phyloP scores from a whole-genome alignment of 2,113 vertebrate genomes.

The Lepus timidus region DNA sequence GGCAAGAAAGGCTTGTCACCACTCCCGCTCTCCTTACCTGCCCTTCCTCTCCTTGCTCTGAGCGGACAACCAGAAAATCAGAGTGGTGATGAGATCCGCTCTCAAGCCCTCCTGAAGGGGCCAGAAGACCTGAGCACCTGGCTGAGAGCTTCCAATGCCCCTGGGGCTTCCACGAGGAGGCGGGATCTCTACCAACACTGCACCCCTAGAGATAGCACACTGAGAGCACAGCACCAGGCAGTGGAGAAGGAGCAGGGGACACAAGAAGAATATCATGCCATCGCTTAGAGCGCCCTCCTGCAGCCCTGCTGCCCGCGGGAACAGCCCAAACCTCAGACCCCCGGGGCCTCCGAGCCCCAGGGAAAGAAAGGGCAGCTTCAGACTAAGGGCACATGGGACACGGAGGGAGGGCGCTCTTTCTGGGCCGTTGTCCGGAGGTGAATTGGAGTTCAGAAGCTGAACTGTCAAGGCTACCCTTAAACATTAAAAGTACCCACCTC shows the following conservation, averaged over 20 bases:
- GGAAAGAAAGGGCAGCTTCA: neutral
- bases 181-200: neutral
- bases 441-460: neutral
- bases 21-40: neutral
- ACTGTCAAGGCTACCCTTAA: neutral
- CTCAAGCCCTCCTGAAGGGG: neutral
- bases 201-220: neutral
- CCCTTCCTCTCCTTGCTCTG: too few species aligned
- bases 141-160: neutral
- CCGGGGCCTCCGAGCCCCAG: too few species aligned
- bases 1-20: neutral
- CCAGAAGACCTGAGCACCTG: neutral
- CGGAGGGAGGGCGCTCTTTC: too few species aligned
- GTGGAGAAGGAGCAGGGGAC: neutral
- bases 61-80: neutral
- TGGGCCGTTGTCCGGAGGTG: neutral
- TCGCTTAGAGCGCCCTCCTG: neutral
- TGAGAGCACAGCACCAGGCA: neutral
- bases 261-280: neutral
- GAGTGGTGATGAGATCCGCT: neutral
- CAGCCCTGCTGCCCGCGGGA: neutral
- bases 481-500: neutral
- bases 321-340: neutral
- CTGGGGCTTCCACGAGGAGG: neutral
- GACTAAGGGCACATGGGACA: too few species aligned